Evolutionary conservation across 2,888 invertebrate species (phyloP).

Genomic region (Allygus modestus): DNA sequence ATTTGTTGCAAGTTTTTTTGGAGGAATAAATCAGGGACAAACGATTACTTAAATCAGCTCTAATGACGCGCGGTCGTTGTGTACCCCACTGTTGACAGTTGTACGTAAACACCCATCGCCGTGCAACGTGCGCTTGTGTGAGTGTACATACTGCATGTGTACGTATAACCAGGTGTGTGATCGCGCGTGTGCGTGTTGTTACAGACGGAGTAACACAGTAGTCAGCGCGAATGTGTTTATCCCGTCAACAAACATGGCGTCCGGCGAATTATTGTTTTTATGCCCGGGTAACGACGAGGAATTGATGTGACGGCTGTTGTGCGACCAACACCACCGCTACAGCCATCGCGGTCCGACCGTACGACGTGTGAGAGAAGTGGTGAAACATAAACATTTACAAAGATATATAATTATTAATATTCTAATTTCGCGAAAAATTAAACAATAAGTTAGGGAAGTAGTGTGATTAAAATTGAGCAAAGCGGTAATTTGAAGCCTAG

Average conservation of each 20-base stretch:
- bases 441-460: too few relatives aligned
- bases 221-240: conserved; percentile 49
- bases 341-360: neutral
- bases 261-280: conserved; percentile 51
- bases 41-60: too few relatives aligned
- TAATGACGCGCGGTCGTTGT: too few relatives aligned
- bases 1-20: too few relatives aligned
- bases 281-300: conserved; percentile 17
- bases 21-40: too few relatives aligned
- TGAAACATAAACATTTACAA: too few relatives aligned
- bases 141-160: neutral
- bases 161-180: neutral
- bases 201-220: conserved; percentile 24
- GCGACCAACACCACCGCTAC: neutral
- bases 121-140: neutral
- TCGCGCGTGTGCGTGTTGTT: neutral
- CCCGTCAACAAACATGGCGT: conserved; percentile 47
- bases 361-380: too few relatives aligned
- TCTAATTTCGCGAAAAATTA: too few relatives aligned
- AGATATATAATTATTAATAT: too few relatives aligned
- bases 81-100: too few relatives aligned
- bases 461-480: too few relatives aligned
- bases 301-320: conserved; percentile 27
- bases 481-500: too few relatives aligned
- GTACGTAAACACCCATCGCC: neutral